Evolutionary conservation across 2,888 invertebrate genomes (phyloP).

Genomic region (Sesia bembeciformis): DNA sequence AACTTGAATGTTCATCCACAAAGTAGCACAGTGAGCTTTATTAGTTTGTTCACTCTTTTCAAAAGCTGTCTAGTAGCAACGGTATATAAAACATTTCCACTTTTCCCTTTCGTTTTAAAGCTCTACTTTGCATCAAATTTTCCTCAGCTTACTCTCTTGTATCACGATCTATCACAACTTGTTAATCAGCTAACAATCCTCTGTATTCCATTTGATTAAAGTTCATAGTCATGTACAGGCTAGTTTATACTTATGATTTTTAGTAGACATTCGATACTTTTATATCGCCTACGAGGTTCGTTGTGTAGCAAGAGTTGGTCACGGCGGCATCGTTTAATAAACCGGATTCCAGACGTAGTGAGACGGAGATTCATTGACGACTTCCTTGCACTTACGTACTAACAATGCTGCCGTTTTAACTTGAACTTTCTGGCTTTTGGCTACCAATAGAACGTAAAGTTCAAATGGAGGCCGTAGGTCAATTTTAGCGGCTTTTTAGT

Average conservation of each 20-base stretch:
- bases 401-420: no score
- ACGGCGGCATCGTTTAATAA: slow-evolving; percentile 41
- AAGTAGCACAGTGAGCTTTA: slow-evolving; percentile 26
- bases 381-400: slow-evolving; percentile 7
- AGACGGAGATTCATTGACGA: slow-evolving; percentile 43
- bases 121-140: not conserved
- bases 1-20: slow-evolving; percentile 19
- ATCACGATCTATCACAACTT: not conserved
- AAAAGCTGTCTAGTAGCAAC: slow-evolving; percentile 10
- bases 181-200: no score
- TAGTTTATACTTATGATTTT: no score
- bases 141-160: slow-evolving; percentile 3
- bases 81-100: not conserved
- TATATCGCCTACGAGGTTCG: slow-evolving; percentile 38
- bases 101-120: not conserved
- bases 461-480: no score
- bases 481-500: no score
- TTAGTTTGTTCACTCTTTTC: slow-evolving; percentile 20
- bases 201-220: no score
- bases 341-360: slow-evolving; percentile 35
- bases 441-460: no score
- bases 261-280: slow-evolving; percentile 10
- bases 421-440: no score
- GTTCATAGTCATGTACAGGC: no score
- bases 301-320: slow-evolving; percentile 54